phyloP scores from a whole-genome alignment of 2,888 invertebrate species.

The Drosophila yooni region DNA sequence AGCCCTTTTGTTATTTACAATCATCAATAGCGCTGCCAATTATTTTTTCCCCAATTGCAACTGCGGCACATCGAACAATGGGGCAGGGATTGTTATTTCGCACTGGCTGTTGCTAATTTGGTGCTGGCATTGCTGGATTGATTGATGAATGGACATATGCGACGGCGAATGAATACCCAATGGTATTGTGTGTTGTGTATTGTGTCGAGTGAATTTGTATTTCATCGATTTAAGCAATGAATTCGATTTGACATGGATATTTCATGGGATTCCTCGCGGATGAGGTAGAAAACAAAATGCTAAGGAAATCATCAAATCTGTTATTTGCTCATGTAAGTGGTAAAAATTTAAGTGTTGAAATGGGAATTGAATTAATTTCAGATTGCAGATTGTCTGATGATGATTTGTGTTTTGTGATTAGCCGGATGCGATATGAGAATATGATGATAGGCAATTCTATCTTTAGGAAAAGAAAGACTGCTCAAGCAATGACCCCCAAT shows the following conservation, averaged over 20 bases:
- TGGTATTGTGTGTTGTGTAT: constrained; percentile 38
- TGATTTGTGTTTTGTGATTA: constrained; percentile 10
- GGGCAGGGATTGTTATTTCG: constrained; percentile 8
- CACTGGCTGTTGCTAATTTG: constrained; percentile 62
- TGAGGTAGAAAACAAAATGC: background rate
- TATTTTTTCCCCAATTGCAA: constrained; percentile 39
- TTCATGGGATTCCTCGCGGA: background rate
- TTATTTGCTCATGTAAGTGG: constrained; percentile 7
- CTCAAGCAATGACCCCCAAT: too few species aligned
- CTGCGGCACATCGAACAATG: constrained; percentile 25
- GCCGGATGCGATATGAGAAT: constrained; percentile 3
- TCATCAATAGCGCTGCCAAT: constrained; percentile 39
- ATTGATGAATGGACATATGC: constrained; percentile 23
- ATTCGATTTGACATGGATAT: constrained; percentile 10
- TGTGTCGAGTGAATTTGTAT: constrained; percentile 62
- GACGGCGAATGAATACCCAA: constrained; percentile 52
- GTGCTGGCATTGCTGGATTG: constrained; percentile 61
- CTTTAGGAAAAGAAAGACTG: background rate
- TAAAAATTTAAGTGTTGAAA: constrained; percentile 16
- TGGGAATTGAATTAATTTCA: constrained; percentile 31
- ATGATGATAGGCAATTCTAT: constrained; percentile 1
- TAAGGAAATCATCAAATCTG: constrained; percentile 16
- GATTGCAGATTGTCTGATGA: background rate
- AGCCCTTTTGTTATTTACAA: constrained; percentile 31
- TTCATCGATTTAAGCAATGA: constrained; percentile 45